Base-by-base conservation (phyloP, 1,140 invertebrate species). In the Leptonema lineaticorne region DNA sequence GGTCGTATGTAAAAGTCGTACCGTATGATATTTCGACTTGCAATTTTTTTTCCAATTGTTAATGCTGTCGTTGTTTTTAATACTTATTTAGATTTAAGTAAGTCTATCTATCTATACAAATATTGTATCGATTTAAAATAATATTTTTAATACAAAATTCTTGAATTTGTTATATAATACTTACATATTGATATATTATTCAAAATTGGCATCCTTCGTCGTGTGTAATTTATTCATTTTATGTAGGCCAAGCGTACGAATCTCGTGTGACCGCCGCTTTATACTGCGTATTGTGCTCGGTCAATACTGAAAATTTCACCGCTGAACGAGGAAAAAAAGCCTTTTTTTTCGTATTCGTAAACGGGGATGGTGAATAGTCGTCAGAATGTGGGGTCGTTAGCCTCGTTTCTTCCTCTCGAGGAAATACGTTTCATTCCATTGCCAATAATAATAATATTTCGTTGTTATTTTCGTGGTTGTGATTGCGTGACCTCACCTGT, bases 401-500 rank as follows among this genome's bases (percentile, higher is more conserved):
- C 50, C 50, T 24, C 16, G n/a, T 22, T 7, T 48, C 22, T 48
- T 48, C 29, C 29, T 18, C 24, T 14, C 18, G 9, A 24, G 50
- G 20, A 53, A 48, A 53, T 53, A 26, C 50, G 20, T 53, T 26
- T 26, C 50, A 24, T 53, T 9, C 50, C 50, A 53, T n/a, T n/a
- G n/a, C n/a, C n/a, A n/a, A n/a, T n/a, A n/a, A n/a, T n/a, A n/a
- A 53, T 53, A 53, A 26, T 26, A 26, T 53, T 18, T 24, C 46
- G 22, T 53, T 24, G 50, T 53, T 53, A 53, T 53, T 53, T 53
- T 53, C 22, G 50, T 53, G 50, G 20, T 24, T 24, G 22, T 4
- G 50, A 53, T 53, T 53, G 50, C 50, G 50, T 53, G 50, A 53
- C 50, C 50, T 53, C 50, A 53, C 50, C 50, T 53, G 50, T 53